These are phyloP conservation scores for Epistrophe grossulariae DNA, from an alignment of 2,888 invertebrate species.

Conservation along the genomic window DNA sequence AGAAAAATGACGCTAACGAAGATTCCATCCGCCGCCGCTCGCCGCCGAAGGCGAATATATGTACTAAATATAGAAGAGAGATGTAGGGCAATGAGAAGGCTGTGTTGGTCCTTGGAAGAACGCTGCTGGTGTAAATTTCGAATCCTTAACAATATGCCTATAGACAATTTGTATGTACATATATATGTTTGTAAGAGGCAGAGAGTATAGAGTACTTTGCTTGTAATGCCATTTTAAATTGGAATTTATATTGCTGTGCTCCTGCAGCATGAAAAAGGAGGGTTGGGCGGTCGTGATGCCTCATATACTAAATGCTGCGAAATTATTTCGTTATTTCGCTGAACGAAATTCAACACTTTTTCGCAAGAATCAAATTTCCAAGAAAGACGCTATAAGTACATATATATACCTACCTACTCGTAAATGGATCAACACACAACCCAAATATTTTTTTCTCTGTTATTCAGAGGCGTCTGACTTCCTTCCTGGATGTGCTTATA, in stretches of 20 bases:
- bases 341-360: constrained; percentile 74
- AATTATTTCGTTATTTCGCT: constrained; percentile 68
- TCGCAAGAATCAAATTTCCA: constrained; percentile 64
- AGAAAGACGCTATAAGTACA: constrained; percentile 39
- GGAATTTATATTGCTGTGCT: constrained; percentile 71
- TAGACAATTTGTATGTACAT: constrained; percentile 48
- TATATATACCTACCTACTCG: constrained; percentile 3
- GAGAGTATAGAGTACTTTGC: constrained; percentile 42
- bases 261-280: constrained; percentile 16
- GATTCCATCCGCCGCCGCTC: constrained; percentile 44
- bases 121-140: constrained; percentile 17
- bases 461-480: constrained; percentile 9
- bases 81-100: background rate
- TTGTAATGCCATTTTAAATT: constrained; percentile 75
- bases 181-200: background rate
- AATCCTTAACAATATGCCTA: constrained; percentile 67
- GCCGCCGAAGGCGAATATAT: background rate
- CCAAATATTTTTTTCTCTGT: background rate
- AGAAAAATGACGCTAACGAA: constrained; percentile 68
- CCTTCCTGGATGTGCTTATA: constrained; percentile 22
- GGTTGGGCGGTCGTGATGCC: background rate
- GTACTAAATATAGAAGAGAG: background rate
- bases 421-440: constrained; percentile 52
- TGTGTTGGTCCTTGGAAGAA: background rate
- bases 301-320: constrained; percentile 54